These are phyloP conservation scores for Platycheirus rosarum DNA, from an alignment of 2,888 invertebrate species.

Conservation along the genomic window DNA sequence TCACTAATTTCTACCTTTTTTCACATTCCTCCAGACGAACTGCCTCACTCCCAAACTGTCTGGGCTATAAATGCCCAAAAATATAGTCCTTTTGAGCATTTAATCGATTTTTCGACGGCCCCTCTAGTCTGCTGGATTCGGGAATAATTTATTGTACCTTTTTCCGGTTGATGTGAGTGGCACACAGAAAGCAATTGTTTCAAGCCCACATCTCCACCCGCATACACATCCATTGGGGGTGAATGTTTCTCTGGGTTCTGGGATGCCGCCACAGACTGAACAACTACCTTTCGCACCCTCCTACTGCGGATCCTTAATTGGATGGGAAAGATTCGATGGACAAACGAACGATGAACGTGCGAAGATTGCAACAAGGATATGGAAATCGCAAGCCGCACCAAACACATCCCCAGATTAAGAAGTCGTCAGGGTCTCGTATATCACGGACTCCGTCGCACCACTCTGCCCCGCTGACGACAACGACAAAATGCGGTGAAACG, in stretches of 20 bases:
- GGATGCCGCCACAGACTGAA: constrained; percentile 23
- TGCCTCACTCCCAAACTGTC: constrained; percentile 36
- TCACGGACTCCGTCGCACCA: constrained; percentile 32
- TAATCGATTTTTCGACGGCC: constrained; percentile 71
- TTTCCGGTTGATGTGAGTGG: constrained; percentile 71
- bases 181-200: constrained; percentile 65
- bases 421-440: constrained; percentile 67
- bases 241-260: constrained; percentile 35
- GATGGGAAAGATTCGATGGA: constrained; percentile 66
- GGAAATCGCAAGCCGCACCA: constrained; percentile 47
- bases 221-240: constrained; percentile 20
- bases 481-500: constrained; percentile 23
- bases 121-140: constrained; percentile 58
- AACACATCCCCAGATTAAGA: constrained; percentile 60
- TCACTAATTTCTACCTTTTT: constrained; percentile 61
- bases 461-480: neutral
- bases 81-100: constrained; percentile 67
- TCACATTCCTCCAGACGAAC: constrained; percentile 21
- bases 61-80: constrained; percentile 61
- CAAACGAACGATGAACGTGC: constrained; percentile 67
- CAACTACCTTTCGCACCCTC: neutral
- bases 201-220: neutral
- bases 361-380: constrained; percentile 72
- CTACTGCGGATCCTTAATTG: constrained; percentile 53
- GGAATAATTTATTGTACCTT: constrained; percentile 73